Percentiles rank a stretch among this genome's conserved stretches.
These are phyloP conservation scores for Sebastes alutus DNA, from an alignment of 2,797 vertebrate species.

Conservation along the genomic window DNA sequence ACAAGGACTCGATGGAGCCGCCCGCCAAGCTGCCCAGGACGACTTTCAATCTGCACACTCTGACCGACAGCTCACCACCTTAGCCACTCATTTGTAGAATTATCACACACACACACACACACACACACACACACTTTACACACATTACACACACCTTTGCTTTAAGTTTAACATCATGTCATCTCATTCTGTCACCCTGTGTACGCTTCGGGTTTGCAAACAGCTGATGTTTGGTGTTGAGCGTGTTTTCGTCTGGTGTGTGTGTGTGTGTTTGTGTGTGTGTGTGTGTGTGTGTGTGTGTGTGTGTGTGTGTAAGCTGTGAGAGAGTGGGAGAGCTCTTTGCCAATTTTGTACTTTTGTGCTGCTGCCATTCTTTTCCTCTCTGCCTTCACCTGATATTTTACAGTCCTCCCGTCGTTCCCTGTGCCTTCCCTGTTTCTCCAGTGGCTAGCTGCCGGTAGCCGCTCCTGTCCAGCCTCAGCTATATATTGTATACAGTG, in stretches of 20 bases:
- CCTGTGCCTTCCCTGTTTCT: conserved; percentile 62
- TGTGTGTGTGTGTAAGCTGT: neutral
- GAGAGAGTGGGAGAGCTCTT: conserved; percentile 2
- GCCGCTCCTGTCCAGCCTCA: conserved; percentile 29
- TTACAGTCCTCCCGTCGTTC: conserved; percentile 2
- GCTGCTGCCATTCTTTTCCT: conserved; percentile 29
- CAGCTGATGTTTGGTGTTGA: conserved; percentile 7
- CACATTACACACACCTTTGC: conserved; percentile 2
- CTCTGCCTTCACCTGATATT: conserved; percentile 34
- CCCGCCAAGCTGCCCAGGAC: conserved; percentile 87
- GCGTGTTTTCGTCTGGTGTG: conserved; percentile 10
- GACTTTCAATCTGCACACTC: conserved; percentile 71
- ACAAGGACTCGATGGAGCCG: conserved; percentile 86
- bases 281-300: neutral
- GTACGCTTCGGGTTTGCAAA: conserved; percentile 4
- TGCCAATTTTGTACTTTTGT: conserved; percentile 30
- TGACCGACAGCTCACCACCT: conserved; percentile 52
- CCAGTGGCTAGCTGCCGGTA: conserved; percentile 5
- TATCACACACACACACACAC: neutral
- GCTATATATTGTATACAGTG: neutral
- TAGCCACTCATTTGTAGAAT: conserved; percentile 13
- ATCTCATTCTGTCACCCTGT: conserved; percentile 12
- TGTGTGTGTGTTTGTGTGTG: neutral
- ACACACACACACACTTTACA: neutral
- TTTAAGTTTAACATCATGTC: conserved; percentile 39